Percentiles rank a stretch among this genome's conserved stretches.
Conservation (phyloP, 1,140 invertebrate genomes). For the Trinorchestia longiramus region DNA sequence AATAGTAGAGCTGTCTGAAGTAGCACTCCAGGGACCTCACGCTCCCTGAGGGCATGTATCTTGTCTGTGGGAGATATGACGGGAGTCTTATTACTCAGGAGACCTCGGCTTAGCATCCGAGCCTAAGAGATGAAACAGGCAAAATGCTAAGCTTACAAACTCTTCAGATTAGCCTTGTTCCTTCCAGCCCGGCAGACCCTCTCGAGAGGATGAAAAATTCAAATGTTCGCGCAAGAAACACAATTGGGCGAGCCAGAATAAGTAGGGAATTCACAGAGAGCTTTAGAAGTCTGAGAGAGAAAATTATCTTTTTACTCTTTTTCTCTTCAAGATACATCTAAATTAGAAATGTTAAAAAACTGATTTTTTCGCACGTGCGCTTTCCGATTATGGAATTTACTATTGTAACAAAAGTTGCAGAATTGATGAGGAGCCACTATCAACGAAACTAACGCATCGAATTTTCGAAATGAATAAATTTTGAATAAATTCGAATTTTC, state of each 20-base stretch:
- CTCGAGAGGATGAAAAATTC: not conserved
- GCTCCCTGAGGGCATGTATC: constrained; percentile 9
- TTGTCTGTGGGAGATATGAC: constrained; percentile 34
- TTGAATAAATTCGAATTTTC: not conserved
- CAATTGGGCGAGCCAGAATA: not conserved
- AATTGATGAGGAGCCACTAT: not conserved
- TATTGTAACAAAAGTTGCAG: not conserved
- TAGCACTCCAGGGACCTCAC: not conserved
- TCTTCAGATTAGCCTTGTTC: constrained; percentile 25
- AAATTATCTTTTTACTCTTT: not conserved
- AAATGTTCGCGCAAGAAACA: constrained; percentile 16
- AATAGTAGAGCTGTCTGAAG: constrained; percentile 23
- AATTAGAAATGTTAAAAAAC: not conserved
- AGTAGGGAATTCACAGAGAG: not conserved
- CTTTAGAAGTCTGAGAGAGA: not conserved
- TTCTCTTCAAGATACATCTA: not conserved
- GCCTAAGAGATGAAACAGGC: constrained; percentile 44
- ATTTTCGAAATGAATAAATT: no score
- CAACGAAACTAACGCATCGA: not conserved
- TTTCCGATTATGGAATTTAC: not conserved
- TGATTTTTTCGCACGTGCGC: not conserved
- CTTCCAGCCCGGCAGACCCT: not conserved
- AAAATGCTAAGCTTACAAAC: constrained; percentile 35
- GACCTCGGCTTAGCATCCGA: constrained; percentile 34
- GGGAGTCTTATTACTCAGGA: constrained; percentile 29